phyloP scores from a whole-genome alignment of 2,888 invertebrate species.

The Dynastes maya region DNA sequence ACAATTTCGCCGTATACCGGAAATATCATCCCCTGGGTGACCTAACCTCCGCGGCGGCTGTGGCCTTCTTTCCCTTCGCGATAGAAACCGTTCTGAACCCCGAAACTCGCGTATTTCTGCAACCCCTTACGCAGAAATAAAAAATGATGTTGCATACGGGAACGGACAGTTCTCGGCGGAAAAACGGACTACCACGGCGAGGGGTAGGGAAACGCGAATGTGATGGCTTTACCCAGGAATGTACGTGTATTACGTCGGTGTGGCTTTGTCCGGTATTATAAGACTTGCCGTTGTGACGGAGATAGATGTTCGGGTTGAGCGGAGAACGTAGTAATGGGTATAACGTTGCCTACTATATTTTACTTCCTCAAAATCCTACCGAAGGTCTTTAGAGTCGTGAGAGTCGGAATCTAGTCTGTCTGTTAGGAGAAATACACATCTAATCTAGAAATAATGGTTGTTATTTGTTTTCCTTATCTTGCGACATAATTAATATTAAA shows the following conservation, averaged over 20 bases:
- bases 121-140: constrained; percentile 27
- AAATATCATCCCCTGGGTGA: constrained; percentile 41
- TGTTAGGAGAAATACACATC: too few species aligned
- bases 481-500: too few species aligned
- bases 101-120: background rate
- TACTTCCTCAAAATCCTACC: background rate
- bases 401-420: too few species aligned
- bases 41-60: constrained; percentile 21
- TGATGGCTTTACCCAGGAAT: constrained; percentile 9
- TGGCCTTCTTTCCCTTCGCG: background rate
- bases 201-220: constrained; percentile 4
- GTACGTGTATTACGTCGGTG: background rate
- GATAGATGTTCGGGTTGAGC: constrained; percentile 1
- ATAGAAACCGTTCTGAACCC: constrained; percentile 1
- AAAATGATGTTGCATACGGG: constrained; percentile 35
- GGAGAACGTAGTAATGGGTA: background rate
- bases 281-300: constrained; percentile 20
- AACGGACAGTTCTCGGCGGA: constrained; percentile 26
- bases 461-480: too few species aligned
- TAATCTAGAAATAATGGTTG: too few species aligned
- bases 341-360: constrained; percentile 25
- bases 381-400: too few species aligned
- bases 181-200: background rate
- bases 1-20: constrained; percentile 31
- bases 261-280: constrained; percentile 26